Percentiles rank a stretch among this genome's conserved stretches.
phyloP scores from a whole-genome alignment of 2,113 vertebrate genomes.

The Barbus barbus region DNA sequence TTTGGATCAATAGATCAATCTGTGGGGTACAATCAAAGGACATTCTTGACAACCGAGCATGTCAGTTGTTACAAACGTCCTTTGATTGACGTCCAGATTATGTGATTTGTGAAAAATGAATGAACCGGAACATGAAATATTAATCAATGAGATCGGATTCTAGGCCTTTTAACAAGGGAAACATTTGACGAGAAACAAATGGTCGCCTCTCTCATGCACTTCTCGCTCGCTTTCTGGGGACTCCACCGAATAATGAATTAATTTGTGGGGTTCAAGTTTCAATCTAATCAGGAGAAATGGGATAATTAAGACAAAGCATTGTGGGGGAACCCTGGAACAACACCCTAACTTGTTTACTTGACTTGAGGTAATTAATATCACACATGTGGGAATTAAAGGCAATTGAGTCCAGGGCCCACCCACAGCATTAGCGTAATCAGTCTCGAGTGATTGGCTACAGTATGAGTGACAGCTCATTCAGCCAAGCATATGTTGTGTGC shows the following conservation, averaged over 20 bases:
- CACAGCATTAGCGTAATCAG: conserved; percentile 50
- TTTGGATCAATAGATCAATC: conserved; percentile 15
- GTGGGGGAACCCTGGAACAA: conserved; percentile 53
- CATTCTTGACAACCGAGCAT: neutral
- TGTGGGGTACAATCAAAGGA: conserved; percentile 5
- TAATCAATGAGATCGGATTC: neutral
- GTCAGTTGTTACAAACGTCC: neutral
- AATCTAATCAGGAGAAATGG: conserved; percentile 71
- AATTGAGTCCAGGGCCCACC: conserved; percentile 46
- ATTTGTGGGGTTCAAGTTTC: conserved; percentile 71
- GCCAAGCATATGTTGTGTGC: conserved; percentile 14
- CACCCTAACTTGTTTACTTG: conserved; percentile 50
- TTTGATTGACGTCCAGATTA: neutral
- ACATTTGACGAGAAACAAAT: conserved; percentile 32
- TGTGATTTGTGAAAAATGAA: conserved; percentile 6
- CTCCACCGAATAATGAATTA: conserved; percentile 65
- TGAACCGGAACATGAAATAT: conserved; percentile 9
- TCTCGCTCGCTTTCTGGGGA: conserved; percentile 21
- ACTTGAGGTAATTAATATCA: conserved; percentile 63
- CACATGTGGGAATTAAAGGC: conserved; percentile 55
- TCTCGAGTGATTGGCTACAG: conserved; percentile 41
- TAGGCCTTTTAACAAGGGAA: neutral
- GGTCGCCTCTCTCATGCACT: neutral
- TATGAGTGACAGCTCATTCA: conserved; percentile 41
- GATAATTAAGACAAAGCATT: conserved; percentile 74